Conservation (phyloP, 2,797 vertebrate genomes). For the Serranus cabrilla region DNA sequence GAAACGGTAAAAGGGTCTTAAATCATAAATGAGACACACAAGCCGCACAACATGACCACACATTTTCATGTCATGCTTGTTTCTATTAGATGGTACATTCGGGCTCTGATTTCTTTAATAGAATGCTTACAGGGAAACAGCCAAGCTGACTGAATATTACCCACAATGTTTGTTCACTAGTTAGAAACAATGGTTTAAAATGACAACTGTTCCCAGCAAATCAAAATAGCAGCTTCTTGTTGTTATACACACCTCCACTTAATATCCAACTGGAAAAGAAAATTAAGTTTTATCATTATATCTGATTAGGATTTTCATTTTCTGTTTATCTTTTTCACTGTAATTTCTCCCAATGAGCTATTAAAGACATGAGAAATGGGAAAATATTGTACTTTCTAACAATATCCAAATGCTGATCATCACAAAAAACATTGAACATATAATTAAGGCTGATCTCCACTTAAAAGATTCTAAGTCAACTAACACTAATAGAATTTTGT, state of each 20-base stretch:
- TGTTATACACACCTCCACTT: background rate
- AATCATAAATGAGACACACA: slow-evolving; percentile 54
- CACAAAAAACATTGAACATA: too few species aligned
- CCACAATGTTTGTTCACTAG: background rate
- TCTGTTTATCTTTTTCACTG: background rate
- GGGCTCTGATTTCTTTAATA: slow-evolving; percentile 20
- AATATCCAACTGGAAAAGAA: background rate
- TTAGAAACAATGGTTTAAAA: background rate
- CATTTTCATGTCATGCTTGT: slow-evolving; percentile 44
- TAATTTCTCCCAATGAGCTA: background rate
- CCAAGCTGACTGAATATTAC: background rate
- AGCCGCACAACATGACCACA: slow-evolving; percentile 37
- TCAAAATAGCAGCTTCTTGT: background rate
- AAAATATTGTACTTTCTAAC: background rate
- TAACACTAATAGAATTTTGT: too few species aligned
- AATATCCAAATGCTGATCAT: too few species aligned
- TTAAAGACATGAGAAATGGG: background rate
- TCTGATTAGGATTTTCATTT: background rate
- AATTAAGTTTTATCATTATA: background rate
- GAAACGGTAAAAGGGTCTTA: slow-evolving; percentile 47
- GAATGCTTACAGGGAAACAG: background rate
- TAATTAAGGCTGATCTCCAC: too few species aligned
- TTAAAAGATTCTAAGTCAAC: too few species aligned
- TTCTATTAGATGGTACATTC: slow-evolving; percentile 34
- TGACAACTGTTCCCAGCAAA: background rate